A percentile compares a stretch with the other conserved stretches of the same genome.
These are phyloP conservation scores for Lottia scabra DNA, from an alignment of 2,888 invertebrate species.

Conservation along the genomic window DNA sequence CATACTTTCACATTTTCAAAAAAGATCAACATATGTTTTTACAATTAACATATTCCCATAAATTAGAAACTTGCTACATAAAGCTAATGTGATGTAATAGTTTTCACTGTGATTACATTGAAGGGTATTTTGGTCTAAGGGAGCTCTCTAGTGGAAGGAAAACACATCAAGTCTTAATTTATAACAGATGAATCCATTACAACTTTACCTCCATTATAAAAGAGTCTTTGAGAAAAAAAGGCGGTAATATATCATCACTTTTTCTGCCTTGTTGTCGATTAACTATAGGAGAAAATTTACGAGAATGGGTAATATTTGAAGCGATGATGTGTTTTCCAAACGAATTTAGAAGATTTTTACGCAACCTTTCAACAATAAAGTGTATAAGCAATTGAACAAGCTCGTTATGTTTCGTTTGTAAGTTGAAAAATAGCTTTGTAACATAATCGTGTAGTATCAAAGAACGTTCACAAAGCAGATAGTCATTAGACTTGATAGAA, in stretches of 20 bases:
- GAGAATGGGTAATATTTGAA: background rate
- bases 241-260: background rate
- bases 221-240: constrained; percentile 2
- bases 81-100: background rate
- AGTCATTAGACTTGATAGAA: background rate
- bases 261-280: constrained; percentile 4
- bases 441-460: background rate
- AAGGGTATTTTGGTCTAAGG: too few relatives aligned
- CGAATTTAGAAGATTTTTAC: background rate
- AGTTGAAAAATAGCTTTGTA: background rate
- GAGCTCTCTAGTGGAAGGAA: background rate
- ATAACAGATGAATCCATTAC: constrained; percentile 4
- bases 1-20: too few relatives aligned
- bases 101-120: too few relatives aligned
- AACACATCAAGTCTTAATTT: background rate
- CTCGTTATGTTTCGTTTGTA: background rate
- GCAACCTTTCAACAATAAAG: constrained; percentile 4
- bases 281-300: background rate
- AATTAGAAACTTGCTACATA: background rate
- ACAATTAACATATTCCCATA: background rate
- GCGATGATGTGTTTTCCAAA: background rate
- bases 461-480: background rate
- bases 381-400: background rate
- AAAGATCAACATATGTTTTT: background rate
- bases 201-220: background rate